These are phyloP conservation scores for Stenodera caucasica DNA, from an alignment of 2,888 invertebrate genomes.

Conservation along the genomic window DNA sequence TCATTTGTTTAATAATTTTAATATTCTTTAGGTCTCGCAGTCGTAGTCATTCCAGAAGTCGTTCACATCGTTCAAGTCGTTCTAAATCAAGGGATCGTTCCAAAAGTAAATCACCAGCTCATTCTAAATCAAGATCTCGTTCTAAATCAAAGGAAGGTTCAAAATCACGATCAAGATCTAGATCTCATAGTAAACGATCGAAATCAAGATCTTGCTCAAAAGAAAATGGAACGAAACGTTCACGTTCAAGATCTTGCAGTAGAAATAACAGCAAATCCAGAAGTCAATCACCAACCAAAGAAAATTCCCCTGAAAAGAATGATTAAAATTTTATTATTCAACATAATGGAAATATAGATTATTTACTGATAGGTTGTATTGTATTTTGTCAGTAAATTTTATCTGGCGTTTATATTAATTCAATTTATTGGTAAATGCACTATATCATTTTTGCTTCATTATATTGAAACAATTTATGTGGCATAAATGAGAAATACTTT, in stretches of 20 bases:
- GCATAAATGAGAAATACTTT: slow-evolving; percentile 24
- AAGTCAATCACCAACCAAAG: slow-evolving; percentile 46
- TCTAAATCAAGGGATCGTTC: slow-evolving; percentile 58
- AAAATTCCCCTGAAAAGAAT: slow-evolving; percentile 38
- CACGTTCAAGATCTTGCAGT: slow-evolving; percentile 64
- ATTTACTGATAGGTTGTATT: background rate
- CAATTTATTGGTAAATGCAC: background rate
- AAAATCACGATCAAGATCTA: slow-evolving; percentile 67
- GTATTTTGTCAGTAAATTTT: background rate
- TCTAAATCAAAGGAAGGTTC: slow-evolving; percentile 71
- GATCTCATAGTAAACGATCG: slow-evolving; percentile 60
- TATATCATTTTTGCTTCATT: background rate
- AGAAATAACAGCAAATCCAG: slow-evolving; percentile 62
- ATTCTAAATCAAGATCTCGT: slow-evolving; percentile 74
- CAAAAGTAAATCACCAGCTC: slow-evolving; percentile 75
- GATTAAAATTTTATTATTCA: slow-evolving; percentile 28
- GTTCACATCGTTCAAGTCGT: slow-evolving; percentile 58
- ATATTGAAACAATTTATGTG: background rate
- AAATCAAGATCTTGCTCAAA: slow-evolving; percentile 61
- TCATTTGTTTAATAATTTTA: background rate
- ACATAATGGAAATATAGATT: background rate
- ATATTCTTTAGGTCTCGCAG: slow-evolving; percentile 43
- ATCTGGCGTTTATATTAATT: slow-evolving; percentile 10
- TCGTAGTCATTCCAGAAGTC: slow-evolving; percentile 54
- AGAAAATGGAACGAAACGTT: slow-evolving; percentile 64